Conservation (phyloP, 2,113 vertebrate species). For the Aplodontia rufa region DNA sequence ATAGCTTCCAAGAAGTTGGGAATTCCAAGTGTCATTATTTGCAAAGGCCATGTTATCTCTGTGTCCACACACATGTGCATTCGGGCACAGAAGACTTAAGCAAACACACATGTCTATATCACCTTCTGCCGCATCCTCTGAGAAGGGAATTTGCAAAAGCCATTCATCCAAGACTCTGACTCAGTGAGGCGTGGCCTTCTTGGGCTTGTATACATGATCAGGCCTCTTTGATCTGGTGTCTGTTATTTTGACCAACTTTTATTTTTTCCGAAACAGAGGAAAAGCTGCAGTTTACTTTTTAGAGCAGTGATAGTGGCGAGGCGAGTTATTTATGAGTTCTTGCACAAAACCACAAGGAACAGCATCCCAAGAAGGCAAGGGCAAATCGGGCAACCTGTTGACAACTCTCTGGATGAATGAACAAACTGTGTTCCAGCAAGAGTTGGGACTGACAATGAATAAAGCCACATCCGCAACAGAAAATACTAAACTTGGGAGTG, state of each 20-base stretch:
- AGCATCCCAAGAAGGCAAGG: slow-evolving; percentile 35
- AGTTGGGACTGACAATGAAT: slow-evolving; percentile 4
- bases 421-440: slow-evolving; percentile 19
- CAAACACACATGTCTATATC: neutral
- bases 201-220: slow-evolving; percentile 26
- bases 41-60: neutral
- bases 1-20: neutral
- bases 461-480: slow-evolving; percentile 58
- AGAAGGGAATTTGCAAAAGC: neutral
- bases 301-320: slow-evolving; percentile 52
- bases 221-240: slow-evolving; percentile 65
- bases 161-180: slow-evolving; percentile 54
- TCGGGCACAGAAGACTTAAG: neutral
- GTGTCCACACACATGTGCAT: neutral
- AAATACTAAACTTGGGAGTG: neutral
- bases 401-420: slow-evolving; percentile 50
- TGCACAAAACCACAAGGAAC: slow-evolving; percentile 56
- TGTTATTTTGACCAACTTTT: slow-evolving; percentile 63
- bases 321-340: slow-evolving; percentile 64
- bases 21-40: neutral
- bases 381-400: slow-evolving; percentile 15
- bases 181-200: slow-evolving; percentile 51
- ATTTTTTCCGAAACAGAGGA: slow-evolving; percentile 68
- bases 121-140: neutral
- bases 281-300: slow-evolving; percentile 62